phyloP scores from a whole-genome alignment of 23 tunicate species.

The Styela clava region DNA sequence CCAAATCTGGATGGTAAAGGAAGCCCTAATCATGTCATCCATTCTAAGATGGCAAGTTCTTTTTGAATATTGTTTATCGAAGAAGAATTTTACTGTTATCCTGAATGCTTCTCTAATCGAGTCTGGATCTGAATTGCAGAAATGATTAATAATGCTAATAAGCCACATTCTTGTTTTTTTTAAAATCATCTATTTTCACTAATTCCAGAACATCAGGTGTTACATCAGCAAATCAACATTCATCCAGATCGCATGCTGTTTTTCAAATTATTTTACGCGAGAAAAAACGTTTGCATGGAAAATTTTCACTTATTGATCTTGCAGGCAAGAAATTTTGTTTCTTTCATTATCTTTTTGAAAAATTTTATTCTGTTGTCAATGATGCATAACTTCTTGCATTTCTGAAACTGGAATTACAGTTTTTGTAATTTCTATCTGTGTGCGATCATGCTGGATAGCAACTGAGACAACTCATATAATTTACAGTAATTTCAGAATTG shows the following conservation, averaged over 20 bases:
- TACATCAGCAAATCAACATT: constrained; percentile 93
- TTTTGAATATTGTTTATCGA: too few relatives aligned
- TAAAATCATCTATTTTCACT: too few relatives aligned
- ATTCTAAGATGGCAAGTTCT: too few relatives aligned
- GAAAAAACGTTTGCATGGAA: constrained; percentile 72
- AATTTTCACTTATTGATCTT: constrained; percentile 92
- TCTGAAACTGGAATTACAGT: not conserved
- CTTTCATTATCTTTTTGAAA: too few relatives aligned
- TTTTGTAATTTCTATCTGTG: not conserved
- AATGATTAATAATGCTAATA: too few relatives aligned
- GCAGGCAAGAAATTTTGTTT: constrained; percentile 50
- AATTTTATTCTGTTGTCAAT: not conserved
- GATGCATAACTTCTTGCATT: not conserved
- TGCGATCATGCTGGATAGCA: not conserved
- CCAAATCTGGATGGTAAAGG: too few relatives aligned
- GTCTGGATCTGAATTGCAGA: too few relatives aligned
- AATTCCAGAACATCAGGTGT: constrained; percentile 85
- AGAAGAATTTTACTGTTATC: too few relatives aligned
- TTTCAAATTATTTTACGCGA: constrained; percentile 82
- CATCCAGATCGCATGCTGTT: constrained; percentile 95
- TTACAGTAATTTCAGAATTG: too few relatives aligned
- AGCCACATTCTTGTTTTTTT: too few relatives aligned
- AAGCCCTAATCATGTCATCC: too few relatives aligned
- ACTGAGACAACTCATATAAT: not conserved
- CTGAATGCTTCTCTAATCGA: too few relatives aligned